Evolutionary conservation across 2,113 vertebrate species (phyloP), one percentile per base, ranked within the genome.

Genomic region (Carollia perspicillata): DNA sequence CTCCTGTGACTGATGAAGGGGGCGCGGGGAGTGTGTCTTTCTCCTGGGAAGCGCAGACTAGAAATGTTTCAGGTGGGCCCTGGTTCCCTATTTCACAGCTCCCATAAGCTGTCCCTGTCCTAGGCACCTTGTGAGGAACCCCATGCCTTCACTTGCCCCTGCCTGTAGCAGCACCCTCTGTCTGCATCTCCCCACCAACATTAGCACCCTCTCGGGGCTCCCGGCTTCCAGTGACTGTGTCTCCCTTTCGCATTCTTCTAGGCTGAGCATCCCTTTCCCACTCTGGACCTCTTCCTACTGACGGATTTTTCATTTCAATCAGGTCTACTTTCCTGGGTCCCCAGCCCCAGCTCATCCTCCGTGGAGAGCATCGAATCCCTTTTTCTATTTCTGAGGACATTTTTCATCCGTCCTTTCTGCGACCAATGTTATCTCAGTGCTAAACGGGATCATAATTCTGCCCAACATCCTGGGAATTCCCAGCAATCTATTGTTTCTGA

Each of bases 381-480:
- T 83, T 83, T 94, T 96, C 90, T 85, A 10, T 86, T 97, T 85
- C 71, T 18, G 86, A 74, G 84, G 84, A 97, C 96, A 98, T 97
- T 96, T 98, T 95, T 97, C 96, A 97, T 68, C 95, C 12, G 37
- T 90, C 92, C 58, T 88, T 84, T 94, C 92, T 89, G 90, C 90
- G 93, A 95, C 93, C 92, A 95, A 80, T 97, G 94, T 97, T 98
- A 96, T 97, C 95, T 96, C 93, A 96, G 95, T 0, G 49, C 94
- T 97, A 96, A 97, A 91, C 22, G 6, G 91, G 90, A 81, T 88
- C 90, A 95, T 98, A 89, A 97, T 96, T 98, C 96, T 97, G 92
- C 88, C 96, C 26, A 4, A 0, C 66, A 89, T 96, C 96, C 71
- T 26, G 93, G 96, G 96, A 95, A 92, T 97, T 81, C 95, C 85